Conservation (phyloP, 2,888 invertebrate species). For the Villa cingulata region DNA sequence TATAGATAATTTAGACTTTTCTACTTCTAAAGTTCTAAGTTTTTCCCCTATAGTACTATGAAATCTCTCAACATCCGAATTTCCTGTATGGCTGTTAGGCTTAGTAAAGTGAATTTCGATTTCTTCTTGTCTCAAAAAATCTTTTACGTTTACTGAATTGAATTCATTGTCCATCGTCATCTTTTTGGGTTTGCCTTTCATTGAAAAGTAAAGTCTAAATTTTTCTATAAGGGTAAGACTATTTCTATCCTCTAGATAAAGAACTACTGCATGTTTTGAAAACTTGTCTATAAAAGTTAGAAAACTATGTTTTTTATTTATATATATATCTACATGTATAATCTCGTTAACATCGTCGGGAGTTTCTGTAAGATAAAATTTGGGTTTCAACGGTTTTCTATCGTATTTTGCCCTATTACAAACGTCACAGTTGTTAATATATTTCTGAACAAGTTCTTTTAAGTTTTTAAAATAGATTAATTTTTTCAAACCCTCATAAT, state of each 20-base stretch:
- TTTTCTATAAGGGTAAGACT: not conserved
- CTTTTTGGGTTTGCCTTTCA: not conserved
- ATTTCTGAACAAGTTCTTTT: not conserved
- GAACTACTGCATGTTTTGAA: not conserved
- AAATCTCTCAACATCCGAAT: slow-evolving; percentile 2
- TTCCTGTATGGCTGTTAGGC: slow-evolving; percentile 2
- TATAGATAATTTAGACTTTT: not conserved
- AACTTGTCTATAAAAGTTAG: not conserved
- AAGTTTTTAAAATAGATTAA: not conserved
- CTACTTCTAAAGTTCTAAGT: not conserved
- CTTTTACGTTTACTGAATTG: not conserved
- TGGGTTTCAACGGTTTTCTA: not conserved
- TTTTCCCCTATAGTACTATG: slow-evolving; percentile 3
- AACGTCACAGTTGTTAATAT: not conserved
- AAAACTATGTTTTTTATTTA: too few relatives aligned
- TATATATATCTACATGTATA: too few relatives aligned
- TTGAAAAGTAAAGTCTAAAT: not conserved
- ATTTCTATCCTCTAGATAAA: not conserved
- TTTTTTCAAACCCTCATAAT: not conserved
- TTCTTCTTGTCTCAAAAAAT: not conserved
- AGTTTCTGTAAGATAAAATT: not conserved
- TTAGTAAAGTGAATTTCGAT: not conserved
- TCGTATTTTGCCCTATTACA: too few relatives aligned
- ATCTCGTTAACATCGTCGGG: too few relatives aligned
- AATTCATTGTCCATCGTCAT: not conserved